Evolutionary conservation across 2,888 invertebrate genomes (phyloP), one percentile per base, ranked within the genome.

Genomic region (Amiota minor): DNA sequence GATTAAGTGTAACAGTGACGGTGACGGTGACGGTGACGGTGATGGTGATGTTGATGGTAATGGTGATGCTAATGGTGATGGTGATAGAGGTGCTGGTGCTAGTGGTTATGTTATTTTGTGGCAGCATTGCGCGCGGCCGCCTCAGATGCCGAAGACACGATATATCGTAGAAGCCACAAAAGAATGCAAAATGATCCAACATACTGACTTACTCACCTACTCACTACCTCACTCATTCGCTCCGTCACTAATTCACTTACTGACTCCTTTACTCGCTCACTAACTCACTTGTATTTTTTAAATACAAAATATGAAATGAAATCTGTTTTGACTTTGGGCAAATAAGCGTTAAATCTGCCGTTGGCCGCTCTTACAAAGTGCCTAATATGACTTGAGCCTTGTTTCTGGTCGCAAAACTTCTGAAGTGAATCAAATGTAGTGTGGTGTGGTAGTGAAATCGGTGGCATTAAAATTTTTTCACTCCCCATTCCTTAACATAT

Each of bases 271-370:
- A 35, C 35, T 4, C 35, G 6, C 6, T 35, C 35, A 35, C 35
- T 6, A 3, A 35, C 4, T 35, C 35, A 35, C 35, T 35, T 8
- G 2, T 35, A 35, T 35, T 35, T 35, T 2, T 6, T 35, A 4
- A 4, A 70, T 69, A 47, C 61, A 71, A 55, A 62, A 69, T 47
- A 46, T 75, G 75, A 76, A 76, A 74, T 76, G 68, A 85, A 82
- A 84, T 86, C 78, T 85, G 85, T 85, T 85, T 83, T 85, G 85
- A 85, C 86, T 86, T 78, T 80, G 79, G 79, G 78, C 87, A 84
- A 86, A 84, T 86, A 81, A 86, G 86, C 87, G 85, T 85, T 81
- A 86, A 85, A 86, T 83, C 86, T 86, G 73, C 16, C 68, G 70
- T 70, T 71, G 35, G 35, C 35, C 35, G 35, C 35, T 35, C 35